phyloP scores from a whole-genome alignment of 2,113 vertebrate genomes.

The Chaetura pelagica region DNA sequence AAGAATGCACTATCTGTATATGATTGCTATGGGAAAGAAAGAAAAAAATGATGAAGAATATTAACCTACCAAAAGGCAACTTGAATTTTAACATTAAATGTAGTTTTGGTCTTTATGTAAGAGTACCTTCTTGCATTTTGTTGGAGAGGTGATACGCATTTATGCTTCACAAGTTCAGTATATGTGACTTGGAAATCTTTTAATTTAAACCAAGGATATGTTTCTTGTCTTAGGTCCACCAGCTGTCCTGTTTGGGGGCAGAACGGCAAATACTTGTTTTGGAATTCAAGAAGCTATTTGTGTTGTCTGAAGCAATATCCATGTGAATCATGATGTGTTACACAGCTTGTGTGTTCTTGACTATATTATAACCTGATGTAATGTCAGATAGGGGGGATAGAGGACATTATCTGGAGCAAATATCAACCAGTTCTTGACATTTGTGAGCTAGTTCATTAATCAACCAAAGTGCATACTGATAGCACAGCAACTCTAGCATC shows the following conservation, averaged over 20 bases:
- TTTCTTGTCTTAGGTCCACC: background rate
- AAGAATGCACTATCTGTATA: background rate
- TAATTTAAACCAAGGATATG: background rate
- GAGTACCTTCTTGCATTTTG: background rate
- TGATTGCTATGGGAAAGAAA: background rate
- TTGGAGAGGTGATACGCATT: background rate
- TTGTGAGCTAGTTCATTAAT: background rate
- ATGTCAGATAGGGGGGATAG: background rate
- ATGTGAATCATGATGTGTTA: background rate
- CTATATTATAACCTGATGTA: background rate
- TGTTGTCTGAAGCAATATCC: background rate
- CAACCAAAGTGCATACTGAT: background rate
- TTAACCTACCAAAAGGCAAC: background rate
- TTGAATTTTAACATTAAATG: background rate
- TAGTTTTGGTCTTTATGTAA: background rate
- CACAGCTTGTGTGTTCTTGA: background rate
- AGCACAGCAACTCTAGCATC: background rate
- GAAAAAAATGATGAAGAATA: background rate
- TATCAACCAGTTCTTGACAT: background rate
- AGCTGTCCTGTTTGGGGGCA: background rate
- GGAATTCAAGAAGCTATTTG: background rate
- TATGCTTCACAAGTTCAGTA: rapidly evolving
- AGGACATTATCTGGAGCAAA: background rate
- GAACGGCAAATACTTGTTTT: background rate
- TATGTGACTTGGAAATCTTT: background rate